Evolutionary conservation across 2,113 vertebrate species (phyloP).

Genomic region (Redunca redunca): DNA sequence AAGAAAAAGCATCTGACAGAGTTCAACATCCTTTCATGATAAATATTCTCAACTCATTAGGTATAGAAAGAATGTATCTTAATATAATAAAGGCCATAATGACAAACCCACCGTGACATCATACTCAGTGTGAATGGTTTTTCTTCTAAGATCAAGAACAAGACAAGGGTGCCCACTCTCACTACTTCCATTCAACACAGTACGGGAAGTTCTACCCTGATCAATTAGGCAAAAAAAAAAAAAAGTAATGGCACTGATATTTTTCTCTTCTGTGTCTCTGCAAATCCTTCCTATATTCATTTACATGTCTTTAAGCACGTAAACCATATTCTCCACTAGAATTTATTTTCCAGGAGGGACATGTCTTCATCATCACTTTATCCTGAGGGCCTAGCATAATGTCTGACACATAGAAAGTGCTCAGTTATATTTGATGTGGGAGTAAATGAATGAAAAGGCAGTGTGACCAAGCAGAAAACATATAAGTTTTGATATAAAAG

Average conservation of each 20-base stretch:
- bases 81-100: background rate
- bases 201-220: background rate
- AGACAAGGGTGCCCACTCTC: background rate
- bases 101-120: background rate
- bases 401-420: background rate
- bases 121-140: background rate
- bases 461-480: background rate
- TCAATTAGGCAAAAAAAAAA: background rate
- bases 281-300: background rate
- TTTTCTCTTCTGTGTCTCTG: background rate
- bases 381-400: background rate
- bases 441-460: background rate
- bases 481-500: background rate
- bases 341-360: background rate
- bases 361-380: background rate
- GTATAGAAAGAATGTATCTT: background rate
- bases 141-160: background rate
- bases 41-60: background rate
- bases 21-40: background rate
- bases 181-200: background rate
- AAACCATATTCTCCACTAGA: background rate
- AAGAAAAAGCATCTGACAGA: background rate
- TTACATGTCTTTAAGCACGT: background rate
- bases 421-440: background rate
- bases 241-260: background rate